These are phyloP conservation scores for Pinna nobilis DNA, from an alignment of 1,140 invertebrate genomes.

Conservation along the genomic window DNA sequence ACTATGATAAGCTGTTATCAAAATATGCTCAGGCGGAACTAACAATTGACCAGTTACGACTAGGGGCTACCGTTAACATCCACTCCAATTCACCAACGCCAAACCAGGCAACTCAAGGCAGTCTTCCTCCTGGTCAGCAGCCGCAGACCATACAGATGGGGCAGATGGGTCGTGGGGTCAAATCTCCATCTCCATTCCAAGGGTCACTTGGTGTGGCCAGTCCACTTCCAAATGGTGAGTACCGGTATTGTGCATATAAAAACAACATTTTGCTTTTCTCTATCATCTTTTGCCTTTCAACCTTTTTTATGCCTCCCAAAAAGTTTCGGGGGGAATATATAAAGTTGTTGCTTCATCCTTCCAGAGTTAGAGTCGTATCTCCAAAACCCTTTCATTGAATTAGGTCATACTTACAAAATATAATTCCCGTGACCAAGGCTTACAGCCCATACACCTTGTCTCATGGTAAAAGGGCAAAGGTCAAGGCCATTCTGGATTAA, in stretches of 20 bases:
- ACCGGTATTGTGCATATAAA: too few relatives aligned
- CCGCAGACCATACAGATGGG: slow-evolving; percentile 54
- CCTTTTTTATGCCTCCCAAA: too few relatives aligned
- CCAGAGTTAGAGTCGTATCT: too few relatives aligned
- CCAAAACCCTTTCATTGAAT: too few relatives aligned
- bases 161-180: slow-evolving; percentile 23
- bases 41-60: slow-evolving; percentile 73
- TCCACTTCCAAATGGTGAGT: slow-evolving; percentile 26
- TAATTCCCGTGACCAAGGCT: too few relatives aligned
- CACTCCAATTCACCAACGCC: slow-evolving; percentile 69
- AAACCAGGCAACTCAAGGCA: slow-evolving; percentile 51
- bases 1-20: slow-evolving; percentile 70
- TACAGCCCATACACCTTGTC: too few relatives aligned
- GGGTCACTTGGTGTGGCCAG: slow-evolving; percentile 33
- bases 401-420: too few relatives aligned
- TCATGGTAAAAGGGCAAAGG: too few relatives aligned
- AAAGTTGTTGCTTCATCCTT: not conserved
- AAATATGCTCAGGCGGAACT: slow-evolving; percentile 74
- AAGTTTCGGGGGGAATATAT: too few relatives aligned
- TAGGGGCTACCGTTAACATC: slow-evolving; percentile 68
- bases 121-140: slow-evolving; percentile 52
- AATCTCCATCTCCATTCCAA: slow-evolving; percentile 36
- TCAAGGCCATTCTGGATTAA: too few relatives aligned
- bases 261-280: too few relatives aligned
- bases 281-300: too few relatives aligned